phyloP scores from a whole-genome alignment of 2,113 vertebrate genomes.

The Otus sunia region DNA sequence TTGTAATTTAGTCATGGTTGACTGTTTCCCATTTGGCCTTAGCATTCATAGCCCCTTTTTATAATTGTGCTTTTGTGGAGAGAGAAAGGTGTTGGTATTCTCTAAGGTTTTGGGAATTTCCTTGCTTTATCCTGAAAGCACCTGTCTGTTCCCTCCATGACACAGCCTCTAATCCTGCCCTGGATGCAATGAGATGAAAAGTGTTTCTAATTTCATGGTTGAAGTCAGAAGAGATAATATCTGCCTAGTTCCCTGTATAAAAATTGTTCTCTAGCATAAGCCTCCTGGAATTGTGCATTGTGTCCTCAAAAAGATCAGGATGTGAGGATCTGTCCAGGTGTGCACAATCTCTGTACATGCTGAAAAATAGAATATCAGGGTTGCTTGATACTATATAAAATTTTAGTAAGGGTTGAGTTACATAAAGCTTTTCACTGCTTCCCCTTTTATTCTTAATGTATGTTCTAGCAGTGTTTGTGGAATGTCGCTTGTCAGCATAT shows the following conservation, averaged over 20 bases:
- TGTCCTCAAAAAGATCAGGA: background rate
- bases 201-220: constrained; percentile 73
- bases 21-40: constrained; percentile 60
- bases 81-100: constrained; percentile 37
- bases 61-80: constrained; percentile 36
- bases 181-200: constrained; percentile 44
- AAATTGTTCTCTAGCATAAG: constrained; percentile 50
- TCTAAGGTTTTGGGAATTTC: constrained; percentile 53
- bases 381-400: background rate
- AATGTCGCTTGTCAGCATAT: background rate
- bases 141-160: constrained; percentile 46
- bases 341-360: background rate
- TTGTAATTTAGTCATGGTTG: constrained; percentile 66
- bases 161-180: constrained; percentile 46
- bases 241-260: constrained; percentile 37
- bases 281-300: constrained; percentile 51
- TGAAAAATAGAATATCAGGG: background rate
- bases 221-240: constrained; percentile 68
- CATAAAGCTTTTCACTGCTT: background rate
- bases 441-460: background rate
- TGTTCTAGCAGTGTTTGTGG: background rate
- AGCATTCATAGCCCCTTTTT: background rate
- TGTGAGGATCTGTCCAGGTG: background rate
- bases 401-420: background rate
- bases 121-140: constrained; percentile 58